Evolutionary conservation across 2,113 vertebrate species (phyloP), one percentile per base, ranked within the genome.

Genomic region (Collichthys lucidus): DNA sequence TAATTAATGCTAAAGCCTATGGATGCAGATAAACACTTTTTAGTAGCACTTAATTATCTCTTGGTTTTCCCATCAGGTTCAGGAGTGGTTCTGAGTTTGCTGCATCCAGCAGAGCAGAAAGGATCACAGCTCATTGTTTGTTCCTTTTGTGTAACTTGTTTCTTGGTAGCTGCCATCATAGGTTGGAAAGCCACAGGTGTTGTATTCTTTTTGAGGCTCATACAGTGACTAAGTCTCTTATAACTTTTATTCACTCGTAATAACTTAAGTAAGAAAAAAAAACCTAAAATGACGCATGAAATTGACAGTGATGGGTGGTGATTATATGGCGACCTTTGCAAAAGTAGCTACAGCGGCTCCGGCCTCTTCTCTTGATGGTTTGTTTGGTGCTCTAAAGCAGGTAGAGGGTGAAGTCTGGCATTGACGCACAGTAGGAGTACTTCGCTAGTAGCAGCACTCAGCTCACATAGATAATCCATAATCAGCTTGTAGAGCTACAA

Each of bases 21-120:
- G 67, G 72, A 82, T 77, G 73, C 70, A 65, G 52, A 86, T 78
- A 75, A 88, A 86, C 71, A 77, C 65, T 82, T 82, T 59, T 78
- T 59, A n/a, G 80, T 55, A 50, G 70, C 16, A 17, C 59, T 70
- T 26, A 61, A 52, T 82, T 72, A 67, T 67, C 65, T 20, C 17
- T 56, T 70, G 53, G 53, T 77, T 86, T 73, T 73, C 47, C 64
- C 72, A 75, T 72, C 46, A 42, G 61, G 52, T 79, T 65, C n/a
- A 73, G 46, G 64, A 71, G 57, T 59, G 42, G 2, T 60, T 85
- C 40, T 77, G 66, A 61, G 26, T 60, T 62, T 62, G 63, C 4
- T 59, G 50, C n/a, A 35, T 68, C 15, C 20, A 70, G 74, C 74
- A 61, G 14, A 66, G 12, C 24, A 67, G n/a, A 63, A 35, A 61